phyloP scores from a whole-genome alignment of 2,888 invertebrate genomes.

The Drosophila setosimentum region DNA sequence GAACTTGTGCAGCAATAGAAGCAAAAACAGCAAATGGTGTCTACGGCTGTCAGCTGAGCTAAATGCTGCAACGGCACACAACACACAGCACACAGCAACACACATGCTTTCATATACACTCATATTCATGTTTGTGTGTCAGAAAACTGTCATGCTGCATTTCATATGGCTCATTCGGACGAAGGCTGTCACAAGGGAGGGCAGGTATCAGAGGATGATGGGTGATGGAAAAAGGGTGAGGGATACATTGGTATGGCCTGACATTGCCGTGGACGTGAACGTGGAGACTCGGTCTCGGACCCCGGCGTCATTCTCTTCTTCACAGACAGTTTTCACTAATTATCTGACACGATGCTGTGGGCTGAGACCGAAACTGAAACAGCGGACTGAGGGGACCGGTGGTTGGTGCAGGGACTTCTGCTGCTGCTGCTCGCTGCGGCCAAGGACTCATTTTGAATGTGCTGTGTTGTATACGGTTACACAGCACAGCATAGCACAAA shows the following conservation, averaged over 20 bases:
- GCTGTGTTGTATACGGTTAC: conserved; percentile 51
- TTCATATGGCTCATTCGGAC: conserved; percentile 66
- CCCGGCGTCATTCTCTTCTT: conserved; percentile 66
- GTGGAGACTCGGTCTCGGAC: conserved; percentile 53
- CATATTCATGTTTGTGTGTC: conserved; percentile 56
- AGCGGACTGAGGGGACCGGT: conserved; percentile 1
- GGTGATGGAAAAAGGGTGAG: not conserved
- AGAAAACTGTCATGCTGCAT: conserved; percentile 75
- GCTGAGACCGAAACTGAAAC: conserved; percentile 30
- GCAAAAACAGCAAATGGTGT: conserved; percentile 25
- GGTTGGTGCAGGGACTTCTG: conserved; percentile 23
- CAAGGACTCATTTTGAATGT: conserved; percentile 79
- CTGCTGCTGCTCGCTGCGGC: conserved; percentile 67
- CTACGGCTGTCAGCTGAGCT: conserved; percentile 50
- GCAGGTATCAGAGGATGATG: not conserved
- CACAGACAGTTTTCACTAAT: conserved; percentile 79
- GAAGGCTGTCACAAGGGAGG: conserved; percentile 50
- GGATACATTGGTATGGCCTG: conserved; percentile 24
- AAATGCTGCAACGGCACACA: conserved; percentile 34
- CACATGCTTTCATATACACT: conserved; percentile 3
- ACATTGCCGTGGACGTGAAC: conserved; percentile 54
- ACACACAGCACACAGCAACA: conserved; percentile 16
- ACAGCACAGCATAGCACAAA: conserved; percentile 11
- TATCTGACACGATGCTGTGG: conserved; percentile 73
- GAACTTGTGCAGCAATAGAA: conserved; percentile 31